Evolutionary conservation across 1,140 invertebrate genomes (phyloP).

Genomic region (Colletes latitarsis): DNA sequence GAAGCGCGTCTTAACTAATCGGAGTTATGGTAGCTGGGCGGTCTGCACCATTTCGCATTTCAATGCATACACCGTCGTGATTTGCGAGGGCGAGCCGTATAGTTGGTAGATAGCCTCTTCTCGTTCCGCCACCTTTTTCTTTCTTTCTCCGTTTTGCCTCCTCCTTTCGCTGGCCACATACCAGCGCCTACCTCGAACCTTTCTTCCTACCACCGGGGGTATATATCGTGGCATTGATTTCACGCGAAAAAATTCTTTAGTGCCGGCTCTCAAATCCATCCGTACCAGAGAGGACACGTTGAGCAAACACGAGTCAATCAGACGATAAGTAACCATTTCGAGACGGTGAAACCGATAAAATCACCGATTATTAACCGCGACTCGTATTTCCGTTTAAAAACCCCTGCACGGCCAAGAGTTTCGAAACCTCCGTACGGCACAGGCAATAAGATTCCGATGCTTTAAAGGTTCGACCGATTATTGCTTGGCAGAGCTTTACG

Average conservation of each 20-base stretch:
- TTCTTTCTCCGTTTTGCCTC: constrained; percentile 1
- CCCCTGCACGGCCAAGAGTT: not conserved
- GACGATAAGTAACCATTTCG: not conserved
- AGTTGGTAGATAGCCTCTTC: constrained; percentile 57
- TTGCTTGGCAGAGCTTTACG: constrained; percentile 55
- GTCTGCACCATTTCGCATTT: constrained; percentile 60
- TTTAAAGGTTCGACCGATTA: constrained; percentile 56
- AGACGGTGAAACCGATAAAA: too few relatives aligned
- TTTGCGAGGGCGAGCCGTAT: constrained; percentile 58
- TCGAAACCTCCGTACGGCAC: not conserved
- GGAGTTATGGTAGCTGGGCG: constrained; percentile 65
- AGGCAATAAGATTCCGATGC: constrained; percentile 45
- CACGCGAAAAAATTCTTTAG: not conserved
- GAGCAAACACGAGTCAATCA: not conserved
- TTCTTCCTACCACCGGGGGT: not conserved
- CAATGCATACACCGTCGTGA: constrained; percentile 65
- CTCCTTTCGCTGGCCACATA: constrained; percentile 30
- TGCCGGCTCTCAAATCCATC: not conserved
- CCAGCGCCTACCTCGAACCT: not conserved
- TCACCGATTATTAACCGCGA: not conserved
- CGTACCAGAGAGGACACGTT: too few relatives aligned
- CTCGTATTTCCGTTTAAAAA: not conserved
- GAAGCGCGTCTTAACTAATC: constrained; percentile 68
- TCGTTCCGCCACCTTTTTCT: constrained; percentile 17
- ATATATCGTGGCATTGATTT: constrained; percentile 12